Base-by-base conservation (phyloP, 2,113 vertebrate genomes). In the Pelmatolapia mariae region DNA sequence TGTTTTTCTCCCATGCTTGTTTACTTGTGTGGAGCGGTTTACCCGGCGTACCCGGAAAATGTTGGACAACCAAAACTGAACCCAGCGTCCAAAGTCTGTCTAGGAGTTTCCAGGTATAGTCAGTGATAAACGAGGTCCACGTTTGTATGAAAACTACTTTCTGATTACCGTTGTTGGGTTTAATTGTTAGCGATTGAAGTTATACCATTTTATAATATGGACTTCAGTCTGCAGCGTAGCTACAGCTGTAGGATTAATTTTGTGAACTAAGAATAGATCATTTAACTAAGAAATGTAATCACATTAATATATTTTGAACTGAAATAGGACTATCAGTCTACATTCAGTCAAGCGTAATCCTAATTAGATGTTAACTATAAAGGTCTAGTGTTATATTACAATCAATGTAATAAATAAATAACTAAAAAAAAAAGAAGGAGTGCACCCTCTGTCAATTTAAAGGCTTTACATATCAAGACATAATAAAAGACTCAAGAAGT, bases 51-150 rank as follows among this genome's bases (percentile, higher is more conserved):
- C 90, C 86, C 87, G 66, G 81, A 57, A 90, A 76, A 24, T 52
- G 89, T 91, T 93, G 94, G 93, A 43, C 92, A 89, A 86, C 82
- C 24, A 92, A 89, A 93, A 89, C 36, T 18, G 2, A 47, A 66
- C 61, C 86, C 83, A 10, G 86, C 6, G 81, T 87, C 29, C 7
- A 73, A 6, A 24, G 3, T 7, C 45, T 31, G 52, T n/a, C 10
- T 5, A 52, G 43, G 6, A 31, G 45, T 13, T 78, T 50, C 45
- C 73, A 43, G 38, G 18, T 61, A 45, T 18, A 45, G 40, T 40
- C n/a, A 40, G 9, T 43, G 22, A 43, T 80, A 81, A 57, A 57
- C 57, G 13, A 18, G 22, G 33, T 19, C 45, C 73, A 78, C 10
- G 45, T 78, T n/a, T 52, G 24, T 50, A 29, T 76, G 40, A 19